Conservation (phyloP, 1,140 invertebrate species). For the Calliopsis andreniformis region DNA sequence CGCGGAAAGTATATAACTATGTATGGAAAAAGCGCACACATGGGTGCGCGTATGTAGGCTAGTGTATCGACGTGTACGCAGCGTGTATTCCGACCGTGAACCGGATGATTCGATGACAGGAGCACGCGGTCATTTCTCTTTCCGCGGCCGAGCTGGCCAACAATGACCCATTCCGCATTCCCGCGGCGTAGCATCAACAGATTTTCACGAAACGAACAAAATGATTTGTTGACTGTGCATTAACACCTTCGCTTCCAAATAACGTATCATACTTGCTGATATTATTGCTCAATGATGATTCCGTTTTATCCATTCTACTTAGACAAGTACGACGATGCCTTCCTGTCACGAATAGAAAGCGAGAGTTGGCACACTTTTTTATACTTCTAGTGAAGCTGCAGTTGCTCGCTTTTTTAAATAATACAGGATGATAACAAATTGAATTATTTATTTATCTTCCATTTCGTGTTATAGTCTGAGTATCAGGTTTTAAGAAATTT, state of each 20-base stretch:
- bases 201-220: constrained; percentile 52
- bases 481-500: too few species aligned
- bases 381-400: too few species aligned
- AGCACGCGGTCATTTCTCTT: constrained; percentile 55
- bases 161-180: constrained; percentile 55
- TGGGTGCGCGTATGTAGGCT: background rate
- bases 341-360: too few species aligned
- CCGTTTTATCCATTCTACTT: too few species aligned
- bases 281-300: too few species aligned
- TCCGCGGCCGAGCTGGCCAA: constrained; percentile 46
- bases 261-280: constrained; percentile 21
- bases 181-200: constrained; percentile 48
- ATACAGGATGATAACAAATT: too few species aligned
- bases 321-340: too few species aligned
- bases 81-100: constrained; percentile 46
- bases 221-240: constrained; percentile 52
- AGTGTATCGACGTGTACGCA: constrained; percentile 24
- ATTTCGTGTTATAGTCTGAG: too few species aligned
- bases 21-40: constrained; percentile 24
- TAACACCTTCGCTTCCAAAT: constrained; percentile 34
- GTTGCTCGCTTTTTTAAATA: too few species aligned
- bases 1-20: background rate
- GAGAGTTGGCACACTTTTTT: too few species aligned
- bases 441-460: too few species aligned
- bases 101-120: constrained; percentile 54